phyloP scores from a whole-genome alignment of 1,140 invertebrate species.

The Cyphomyrmex costatus region DNA sequence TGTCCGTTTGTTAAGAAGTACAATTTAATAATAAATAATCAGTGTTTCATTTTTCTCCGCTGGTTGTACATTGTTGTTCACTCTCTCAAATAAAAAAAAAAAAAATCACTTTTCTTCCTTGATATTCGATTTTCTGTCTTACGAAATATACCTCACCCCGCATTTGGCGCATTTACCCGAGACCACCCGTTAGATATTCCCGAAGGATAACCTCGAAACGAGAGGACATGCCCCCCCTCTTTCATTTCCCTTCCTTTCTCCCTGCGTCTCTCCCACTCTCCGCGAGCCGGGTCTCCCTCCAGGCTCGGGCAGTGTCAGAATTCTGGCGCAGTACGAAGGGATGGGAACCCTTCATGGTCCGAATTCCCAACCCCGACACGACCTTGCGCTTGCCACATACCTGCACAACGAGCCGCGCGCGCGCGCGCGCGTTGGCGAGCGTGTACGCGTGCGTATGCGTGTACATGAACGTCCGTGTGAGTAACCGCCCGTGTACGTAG shows the following conservation, averaged over 20 bases:
- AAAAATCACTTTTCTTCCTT: not conserved
- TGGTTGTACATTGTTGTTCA: not conserved
- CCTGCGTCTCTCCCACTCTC: slow-evolving; percentile 22
- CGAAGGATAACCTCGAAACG: slow-evolving; percentile 70
- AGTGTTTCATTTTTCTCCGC: not conserved
- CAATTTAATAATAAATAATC: not conserved
- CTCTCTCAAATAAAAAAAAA: not conserved
- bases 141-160: not conserved
- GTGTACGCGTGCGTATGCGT: not conserved
- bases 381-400: slow-evolving; percentile 73
- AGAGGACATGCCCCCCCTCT: slow-evolving; percentile 45
- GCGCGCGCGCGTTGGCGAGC: not conserved
- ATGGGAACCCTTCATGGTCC: slow-evolving; percentile 80
- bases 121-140: not conserved
- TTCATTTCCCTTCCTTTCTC: slow-evolving; percentile 21
- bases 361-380: slow-evolving; percentile 80
- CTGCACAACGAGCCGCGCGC: slow-evolving; percentile 52
- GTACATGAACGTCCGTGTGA: not conserved
- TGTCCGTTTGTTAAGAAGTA: not conserved
- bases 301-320: slow-evolving; percentile 73
- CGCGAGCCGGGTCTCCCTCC: slow-evolving; percentile 25
- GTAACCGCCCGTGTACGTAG: not conserved
- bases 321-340: slow-evolving; percentile 74
- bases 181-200: slow-evolving; percentile 71
- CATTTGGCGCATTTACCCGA: not conserved